These are phyloP conservation scores for Drosophila nikananu DNA, from an alignment of 1,140 invertebrate species.

Conservation along the genomic window DNA sequence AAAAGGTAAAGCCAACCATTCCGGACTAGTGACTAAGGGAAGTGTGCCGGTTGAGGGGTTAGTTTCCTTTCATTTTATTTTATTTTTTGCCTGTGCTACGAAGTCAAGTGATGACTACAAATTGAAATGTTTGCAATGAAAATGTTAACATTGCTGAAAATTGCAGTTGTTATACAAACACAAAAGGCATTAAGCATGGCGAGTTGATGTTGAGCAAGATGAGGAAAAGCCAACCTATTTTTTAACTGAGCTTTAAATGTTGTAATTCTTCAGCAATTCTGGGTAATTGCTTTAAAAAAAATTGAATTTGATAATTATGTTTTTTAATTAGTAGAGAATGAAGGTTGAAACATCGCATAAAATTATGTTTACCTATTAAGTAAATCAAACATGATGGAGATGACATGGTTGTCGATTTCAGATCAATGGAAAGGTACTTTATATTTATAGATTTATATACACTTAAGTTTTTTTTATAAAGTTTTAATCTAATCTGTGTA, in stretches of 20 bases:
- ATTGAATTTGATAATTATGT: background rate
- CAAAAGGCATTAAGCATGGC: background rate
- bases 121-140: conserved; percentile 33
- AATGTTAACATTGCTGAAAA: conserved; percentile 50
- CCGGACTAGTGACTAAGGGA: conserved; percentile 6
- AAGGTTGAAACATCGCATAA: background rate
- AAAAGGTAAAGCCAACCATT: conserved; percentile 40
- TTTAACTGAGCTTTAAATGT: background rate
- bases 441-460: too few relatives aligned
- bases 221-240: background rate
- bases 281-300: background rate
- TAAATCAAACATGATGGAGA: too few relatives aligned
- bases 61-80: background rate
- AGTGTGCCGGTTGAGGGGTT: background rate
- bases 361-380: background rate
- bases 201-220: background rate
- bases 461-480: too few relatives aligned
- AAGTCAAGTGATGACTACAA: conserved; percentile 23
- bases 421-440: too few relatives aligned
- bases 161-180: conserved; percentile 40
- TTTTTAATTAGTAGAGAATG: background rate
- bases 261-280: background rate
- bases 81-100: background rate
- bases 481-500: too few relatives aligned
- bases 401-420: background rate